Base-by-base conservation (phyloP, 2,797 vertebrate species). In the Dermochelys coriacea region DNA sequence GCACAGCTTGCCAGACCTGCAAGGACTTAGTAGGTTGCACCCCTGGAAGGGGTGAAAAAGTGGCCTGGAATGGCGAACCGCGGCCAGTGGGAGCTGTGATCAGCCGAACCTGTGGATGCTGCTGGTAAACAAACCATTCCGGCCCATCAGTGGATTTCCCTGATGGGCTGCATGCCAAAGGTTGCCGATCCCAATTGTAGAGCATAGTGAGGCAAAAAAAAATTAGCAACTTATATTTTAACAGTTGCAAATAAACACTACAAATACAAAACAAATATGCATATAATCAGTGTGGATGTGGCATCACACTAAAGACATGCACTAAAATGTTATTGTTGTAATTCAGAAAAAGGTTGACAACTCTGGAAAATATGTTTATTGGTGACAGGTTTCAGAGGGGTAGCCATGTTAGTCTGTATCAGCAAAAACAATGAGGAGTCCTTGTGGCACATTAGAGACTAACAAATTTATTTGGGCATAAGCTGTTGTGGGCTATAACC, bases 281-380 rank as follows among this genome's bases (percentile, higher is more conserved):
- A 49, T 15, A 64, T n/a, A 64, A 64, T 64, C 59, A 64, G 5
- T 6, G 14, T 7, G 6, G 15, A 64, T 64, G 31, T 64, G 59
- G 64, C 34, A 34, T 64, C 8, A 37, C n/a, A n/a, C 64, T 21
- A 19, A 68, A n/a, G 61, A 68, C 4, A 5, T 68, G 16, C 61
- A n/a, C 16, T 64, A 18, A 64, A 64, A n/a, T 91, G 82, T 82
- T 91, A 90, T 84, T 88, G 64, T 68, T 93, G 31, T 71, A 80
- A 31, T 84, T 93, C 23, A 91, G 82, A 87, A 34, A 18, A 94
- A 96, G 78, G 57, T 75, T 87, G 95, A 93, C 21, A 16, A 11
- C 74, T 82, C 12, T 88, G 78, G 54, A 91, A 95, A 94, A 49
- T 61, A 6, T 61, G 31, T 55, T 34, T 64, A n/a, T 34, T 64